These are phyloP conservation scores for Ganaspis brasiliensis DNA, from an alignment of 2,888 invertebrate species.

Conservation along the genomic window DNA sequence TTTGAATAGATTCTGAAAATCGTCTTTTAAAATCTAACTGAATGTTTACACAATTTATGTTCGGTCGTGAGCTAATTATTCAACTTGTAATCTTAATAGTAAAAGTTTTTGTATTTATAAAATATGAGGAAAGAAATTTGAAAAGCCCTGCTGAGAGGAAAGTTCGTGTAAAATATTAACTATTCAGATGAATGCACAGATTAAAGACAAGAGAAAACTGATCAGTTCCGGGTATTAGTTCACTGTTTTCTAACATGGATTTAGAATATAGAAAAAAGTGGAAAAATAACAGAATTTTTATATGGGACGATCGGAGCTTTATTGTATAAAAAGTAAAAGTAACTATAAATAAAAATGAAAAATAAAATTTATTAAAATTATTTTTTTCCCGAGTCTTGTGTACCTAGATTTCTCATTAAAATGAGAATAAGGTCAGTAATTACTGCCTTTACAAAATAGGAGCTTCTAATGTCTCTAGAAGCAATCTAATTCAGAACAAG, in stretches of 20 bases:
- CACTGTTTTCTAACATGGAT: slow-evolving; percentile 2
- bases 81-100: neutral
- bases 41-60: neutral
- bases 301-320: no score
- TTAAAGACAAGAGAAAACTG: slow-evolving; percentile 28
- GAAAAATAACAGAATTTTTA: slow-evolving; percentile 1
- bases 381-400: no score
- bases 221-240: slow-evolving; percentile 30
- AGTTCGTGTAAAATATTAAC: slow-evolving; percentile 5
- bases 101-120: neutral
- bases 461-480: neutral
- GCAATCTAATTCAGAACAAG: slow-evolving; percentile 14
- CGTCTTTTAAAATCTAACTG: no score
- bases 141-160: slow-evolving; percentile 37
- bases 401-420: neutral
- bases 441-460: neutral
- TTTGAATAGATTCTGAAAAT: no score
- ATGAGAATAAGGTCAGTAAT: slow-evolving; percentile 21
- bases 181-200: slow-evolving; percentile 33
- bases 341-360: no score
- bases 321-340: no score
- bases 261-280: neutral
- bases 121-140: neutral
- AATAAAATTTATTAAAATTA: no score
- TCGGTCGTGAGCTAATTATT: neutral